These are phyloP conservation scores for Onychomys leucogaster DNA, from an alignment of 2,797 vertebrate genomes.

Conservation along the genomic window DNA sequence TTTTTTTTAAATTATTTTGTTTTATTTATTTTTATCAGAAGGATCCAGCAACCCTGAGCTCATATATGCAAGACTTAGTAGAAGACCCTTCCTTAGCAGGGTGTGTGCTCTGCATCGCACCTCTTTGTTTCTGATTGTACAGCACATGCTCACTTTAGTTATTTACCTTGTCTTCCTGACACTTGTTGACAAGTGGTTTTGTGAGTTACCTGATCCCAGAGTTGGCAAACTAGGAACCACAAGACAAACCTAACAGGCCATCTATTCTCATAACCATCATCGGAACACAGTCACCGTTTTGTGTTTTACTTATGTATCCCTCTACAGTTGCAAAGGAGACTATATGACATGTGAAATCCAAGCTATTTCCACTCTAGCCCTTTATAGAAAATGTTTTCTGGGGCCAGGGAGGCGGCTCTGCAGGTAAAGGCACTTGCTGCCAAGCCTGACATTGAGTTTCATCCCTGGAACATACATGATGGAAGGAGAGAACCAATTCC, in stretches of 20 bases:
- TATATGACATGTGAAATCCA: not conserved
- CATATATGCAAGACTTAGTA: too few species aligned
- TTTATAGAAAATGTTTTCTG: not conserved
- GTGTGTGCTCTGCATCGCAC: fast-evolving
- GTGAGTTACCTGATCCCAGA: not conserved
- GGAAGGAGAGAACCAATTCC: not conserved
- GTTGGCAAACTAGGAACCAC: not conserved
- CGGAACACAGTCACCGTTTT: not conserved
- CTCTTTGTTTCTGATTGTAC: not conserved
- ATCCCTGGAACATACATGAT: not conserved
- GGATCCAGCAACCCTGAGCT: too few species aligned
- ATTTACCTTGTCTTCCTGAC: not conserved
- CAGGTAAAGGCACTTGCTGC: not conserved
- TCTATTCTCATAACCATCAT: not conserved
- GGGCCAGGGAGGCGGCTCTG: not conserved
- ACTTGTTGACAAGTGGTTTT: not conserved
- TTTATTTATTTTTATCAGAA: too few species aligned
- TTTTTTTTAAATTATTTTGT: not conserved
- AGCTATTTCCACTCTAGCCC: not conserved
- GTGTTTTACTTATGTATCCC: not conserved
- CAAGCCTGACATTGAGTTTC: not conserved
- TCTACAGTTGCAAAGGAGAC: not conserved
- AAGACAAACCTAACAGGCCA: not conserved
- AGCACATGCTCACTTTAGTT: not conserved
- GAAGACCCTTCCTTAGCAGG: not conserved